Conservation (phyloP, 2,113 vertebrate genomes). For the Macrotis lagotis region DNA sequence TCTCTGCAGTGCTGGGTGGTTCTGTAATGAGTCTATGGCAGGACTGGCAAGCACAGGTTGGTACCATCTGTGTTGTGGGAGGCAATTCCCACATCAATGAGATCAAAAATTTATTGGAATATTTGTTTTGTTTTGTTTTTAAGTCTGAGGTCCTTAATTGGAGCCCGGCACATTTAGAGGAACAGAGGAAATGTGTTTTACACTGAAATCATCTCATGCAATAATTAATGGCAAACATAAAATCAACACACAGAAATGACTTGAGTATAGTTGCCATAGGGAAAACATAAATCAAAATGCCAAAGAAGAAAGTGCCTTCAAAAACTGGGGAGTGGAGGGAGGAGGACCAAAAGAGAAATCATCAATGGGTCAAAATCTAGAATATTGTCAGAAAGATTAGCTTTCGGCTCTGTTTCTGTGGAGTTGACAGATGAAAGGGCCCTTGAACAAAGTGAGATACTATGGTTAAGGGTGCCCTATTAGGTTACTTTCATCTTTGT, state of each 20-base stretch:
- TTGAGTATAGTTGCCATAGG: slow-evolving; percentile 67
- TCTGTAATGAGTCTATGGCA: background rate
- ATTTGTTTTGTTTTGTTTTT: background rate
- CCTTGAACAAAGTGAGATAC: slow-evolving; percentile 76
- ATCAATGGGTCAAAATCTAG: slow-evolving; percentile 66
- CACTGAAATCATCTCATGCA: slow-evolving; percentile 62
- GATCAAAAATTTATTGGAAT: background rate
- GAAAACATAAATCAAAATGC: slow-evolving; percentile 74
- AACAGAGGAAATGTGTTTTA: slow-evolving; percentile 56
- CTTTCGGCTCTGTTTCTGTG: slow-evolving; percentile 73
- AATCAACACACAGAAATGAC: slow-evolving; percentile 59
- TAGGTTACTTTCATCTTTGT: slow-evolving; percentile 81
- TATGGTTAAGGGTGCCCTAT: slow-evolving; percentile 70
- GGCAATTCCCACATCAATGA: background rate
- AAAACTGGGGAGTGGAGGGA: slow-evolving; percentile 17
- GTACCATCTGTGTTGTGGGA: background rate
- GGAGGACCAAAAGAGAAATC: slow-evolving; percentile 61
- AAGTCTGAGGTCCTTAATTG: slow-evolving; percentile 44
- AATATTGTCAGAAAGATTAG: slow-evolving; percentile 78
- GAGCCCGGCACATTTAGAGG: slow-evolving; percentile 18
- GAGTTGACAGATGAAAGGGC: slow-evolving; percentile 82
- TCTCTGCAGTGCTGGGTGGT: background rate
- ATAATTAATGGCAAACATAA: slow-evolving; percentile 65
- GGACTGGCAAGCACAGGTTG: background rate
- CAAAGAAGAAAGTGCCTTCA: slow-evolving; percentile 58